Conservation (phyloP, 2,888 invertebrate genomes). For the Agriopis leucophaearia region DNA sequence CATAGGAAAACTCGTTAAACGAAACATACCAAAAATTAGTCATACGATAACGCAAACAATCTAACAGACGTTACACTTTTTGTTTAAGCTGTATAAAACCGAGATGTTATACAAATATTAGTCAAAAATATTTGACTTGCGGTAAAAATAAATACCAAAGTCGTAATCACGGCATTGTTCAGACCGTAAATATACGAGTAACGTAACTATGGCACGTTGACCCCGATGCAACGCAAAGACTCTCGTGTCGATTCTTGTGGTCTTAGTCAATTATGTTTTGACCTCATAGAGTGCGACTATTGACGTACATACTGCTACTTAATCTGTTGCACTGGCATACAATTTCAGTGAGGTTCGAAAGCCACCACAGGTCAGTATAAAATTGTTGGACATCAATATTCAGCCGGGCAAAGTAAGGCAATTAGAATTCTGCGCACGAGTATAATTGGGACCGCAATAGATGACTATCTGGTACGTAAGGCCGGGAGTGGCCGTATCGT, state of each 20-base stretch:
- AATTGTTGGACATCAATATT: slow-evolving; percentile 55
- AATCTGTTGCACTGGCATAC: background rate
- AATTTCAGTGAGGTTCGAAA: background rate
- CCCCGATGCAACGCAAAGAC: slow-evolving; percentile 4
- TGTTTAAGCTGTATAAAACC: slow-evolving; percentile 23
- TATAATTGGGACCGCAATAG: slow-evolving; percentile 57
- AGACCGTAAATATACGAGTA: slow-evolving; percentile 12
- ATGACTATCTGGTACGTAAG: slow-evolving; percentile 32
- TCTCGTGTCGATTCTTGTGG: slow-evolving; percentile 5
- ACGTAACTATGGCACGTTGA: slow-evolving; percentile 20
- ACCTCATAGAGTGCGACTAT: background rate
- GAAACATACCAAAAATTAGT: slow-evolving; percentile 15
- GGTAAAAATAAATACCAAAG: slow-evolving; percentile 18
- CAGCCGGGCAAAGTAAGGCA: slow-evolving; percentile 48
- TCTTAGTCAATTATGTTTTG: slow-evolving; percentile 16
- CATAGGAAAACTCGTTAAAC: too few species aligned
- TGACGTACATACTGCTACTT: background rate
- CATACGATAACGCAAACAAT: slow-evolving; percentile 24
- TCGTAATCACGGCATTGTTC: slow-evolving; percentile 16
- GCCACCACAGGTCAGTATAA: slow-evolving; percentile 7
- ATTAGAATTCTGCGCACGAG: slow-evolving; percentile 61
- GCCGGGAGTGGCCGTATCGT: slow-evolving; percentile 15
- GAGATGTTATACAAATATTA: slow-evolving; percentile 25
- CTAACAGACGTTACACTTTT: slow-evolving; percentile 24
- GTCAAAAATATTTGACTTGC: slow-evolving; percentile 31